Evolutionary conservation across 2,888 invertebrate species (phyloP).

Genomic region (Rotaria macrura): DNA sequence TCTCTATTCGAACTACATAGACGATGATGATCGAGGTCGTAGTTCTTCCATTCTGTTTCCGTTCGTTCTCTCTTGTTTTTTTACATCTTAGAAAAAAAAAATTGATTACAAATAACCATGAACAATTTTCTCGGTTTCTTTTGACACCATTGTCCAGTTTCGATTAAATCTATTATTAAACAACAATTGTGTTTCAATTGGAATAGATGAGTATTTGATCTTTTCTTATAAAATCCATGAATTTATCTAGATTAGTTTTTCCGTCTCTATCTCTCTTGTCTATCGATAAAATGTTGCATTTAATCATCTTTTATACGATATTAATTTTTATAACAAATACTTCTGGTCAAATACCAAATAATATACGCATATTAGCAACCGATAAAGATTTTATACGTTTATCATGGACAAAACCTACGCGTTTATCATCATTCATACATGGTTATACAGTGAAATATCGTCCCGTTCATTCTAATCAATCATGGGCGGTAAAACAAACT

Average conservation of each 20-base stretch:
- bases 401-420: background rate
- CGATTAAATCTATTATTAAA: background rate
- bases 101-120: background rate
- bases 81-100: background rate
- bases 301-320: background rate
- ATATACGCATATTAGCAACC: background rate
- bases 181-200: background rate
- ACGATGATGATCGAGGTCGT: background rate
- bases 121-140: background rate
- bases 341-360: background rate
- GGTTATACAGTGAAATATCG: slow-evolving; percentile 21
- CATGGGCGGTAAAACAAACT: background rate
- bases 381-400: slow-evolving; percentile 16
- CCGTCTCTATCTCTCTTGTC: background rate
- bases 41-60: background rate
- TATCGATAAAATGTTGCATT: background rate
- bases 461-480: background rate
- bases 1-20: background rate
- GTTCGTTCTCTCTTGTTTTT: background rate
- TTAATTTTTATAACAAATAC: background rate
- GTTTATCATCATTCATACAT: background rate
- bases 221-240: background rate
- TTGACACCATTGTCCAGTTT: background rate
- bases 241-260: background rate
- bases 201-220: background rate